Base-by-base conservation (phyloP, 2,113 vertebrate genomes). In the Urocynchramus pylzowi region DNA sequence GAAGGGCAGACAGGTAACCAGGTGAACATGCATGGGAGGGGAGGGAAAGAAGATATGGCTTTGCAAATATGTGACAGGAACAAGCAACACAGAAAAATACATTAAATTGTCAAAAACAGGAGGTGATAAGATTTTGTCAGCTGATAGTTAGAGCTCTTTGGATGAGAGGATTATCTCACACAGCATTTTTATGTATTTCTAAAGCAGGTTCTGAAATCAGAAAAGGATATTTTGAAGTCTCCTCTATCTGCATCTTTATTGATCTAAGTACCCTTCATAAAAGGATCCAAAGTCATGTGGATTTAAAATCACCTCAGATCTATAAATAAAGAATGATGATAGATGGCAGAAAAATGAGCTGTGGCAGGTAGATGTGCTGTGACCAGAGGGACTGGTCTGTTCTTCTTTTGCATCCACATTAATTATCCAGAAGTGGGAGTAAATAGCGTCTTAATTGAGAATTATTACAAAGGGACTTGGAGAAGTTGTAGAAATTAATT, bases 401-500 rank as follows among this genome's bases (percentile, higher is more conserved):
- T 96, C 87, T 83, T 89, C 56, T 90, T 96, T 80, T 90, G 71
- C 63, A 89, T 84, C 52, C 1, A 2, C n/a, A 60, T 86, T 94
- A 90, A 94, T 96, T 94, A 88, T 42, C 13, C 74, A 61, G 87
- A 94, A 91, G 56, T 84, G 73, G 60, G 37, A 88, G 82, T 86
- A 96, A 96, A 95, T 78, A 92, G 28, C 60, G 86, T 86, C 71
- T 90, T 90, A 86, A 86, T 42, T 86, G 79, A 95, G 85, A 94
- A 93, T 92, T 92, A 95, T 81, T 96, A 90, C 71, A 90, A 90
- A 84, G 76, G 76, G 88, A 92, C 76, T 53, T 64, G 21, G 41
- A 96, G 52, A 94, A 96, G 17, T 86, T 94, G n/a, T 53, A 89
- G 60, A 56, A 64, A 89, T 94, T 94, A 92, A 92, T 96, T 90